Evolutionary conservation across 2,797 vertebrate genomes (phyloP), one percentile per base, ranked within the genome.

Genomic region (Poeciliopsis turneri): DNA sequence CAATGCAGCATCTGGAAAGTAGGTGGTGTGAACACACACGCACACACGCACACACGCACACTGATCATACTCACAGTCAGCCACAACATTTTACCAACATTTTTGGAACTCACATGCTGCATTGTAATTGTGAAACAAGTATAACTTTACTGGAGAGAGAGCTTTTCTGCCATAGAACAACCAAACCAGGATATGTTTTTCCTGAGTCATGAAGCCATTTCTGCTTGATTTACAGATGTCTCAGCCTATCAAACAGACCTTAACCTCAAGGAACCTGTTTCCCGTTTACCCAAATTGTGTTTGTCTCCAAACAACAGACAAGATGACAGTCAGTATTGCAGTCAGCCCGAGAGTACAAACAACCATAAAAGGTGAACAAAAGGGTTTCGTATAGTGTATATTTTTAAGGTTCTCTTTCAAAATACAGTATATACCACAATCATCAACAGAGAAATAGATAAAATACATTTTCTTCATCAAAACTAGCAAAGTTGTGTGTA

Each of bases 291-390:
- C 28, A 71, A 64, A 59, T 77, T 72, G n/a, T 45, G 39, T 59
- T 30, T 55, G 41, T 74, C 66, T 47, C 20, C 72, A 28, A 78
- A 77, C 57, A 78, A 46, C 68, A 76, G 77, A 83, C 78, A 81
- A 46, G 51, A 81, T 78, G 79, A 43, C 80, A 87, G 79, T 18
- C 81, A 68, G 70, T 25, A 55, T 68, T 46, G 79, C 76, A 83
- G 82, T 74, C 55, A 51, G 47, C 59, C 79, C 46, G 15, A 15
- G 41, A 36, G 46, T 78, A 80, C 30, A 70, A 80, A 81, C 55
- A 75, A 78, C n/a, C 74, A 28, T 53, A 16, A 82, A 41, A 43
- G 33, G 68, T 53, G 78, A 76, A 51, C 79, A 51, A 76, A 15
- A 64, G 45, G 53, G 39, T 73, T 8, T 74, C 3, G 53, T 55